Evolutionary conservation across 2,888 invertebrate genomes (phyloP), one percentile per base, ranked within the genome.

Genomic region (Deladenus siricidicola): DNA sequence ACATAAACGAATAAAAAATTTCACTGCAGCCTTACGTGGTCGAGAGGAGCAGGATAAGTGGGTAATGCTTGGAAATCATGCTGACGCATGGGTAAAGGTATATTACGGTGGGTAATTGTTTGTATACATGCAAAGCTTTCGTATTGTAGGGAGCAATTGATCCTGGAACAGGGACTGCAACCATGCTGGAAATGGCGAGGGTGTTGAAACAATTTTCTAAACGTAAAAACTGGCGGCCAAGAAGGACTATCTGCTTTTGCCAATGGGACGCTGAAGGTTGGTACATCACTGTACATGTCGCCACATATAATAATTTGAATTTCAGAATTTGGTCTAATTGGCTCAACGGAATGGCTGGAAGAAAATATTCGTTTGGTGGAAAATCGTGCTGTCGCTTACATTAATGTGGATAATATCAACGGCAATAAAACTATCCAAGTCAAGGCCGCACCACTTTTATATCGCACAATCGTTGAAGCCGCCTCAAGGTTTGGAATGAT

Each of bases 181-280:
- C 79, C 19, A 75, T 83, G 75, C 71, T 82, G 66, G 84, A 84
- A 73, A 68, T 82, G 34, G 80, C 73, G 3, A 62, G 76, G 30
- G 75, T 73, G 1, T 61, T 78, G 63, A 66, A 65, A 51, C 66
- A 69, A 48, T 70, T 70, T 8, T 60, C 64, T 4, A 69, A 71
- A 39, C 60, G 69, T 43, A 74, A 70, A 75, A 81, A 80, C 2
- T 84, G 83, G 83, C 70, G 78, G 39, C 83, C 83, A 4, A 72
- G 80, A 6, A 68, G 83, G 49, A 79, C 81, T 2, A 73, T 84
- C 42, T 71, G 73, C n/a, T 78, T 78, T 64, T 72, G 71, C 30
- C 80, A 80, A 30, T 84, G 83, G 83, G 83, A 81, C 55, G 82
- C 81, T 0, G 83, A 83, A 67, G 83, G 83, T 56, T 28, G 1